phyloP scores from a whole-genome alignment of 2,797 vertebrate species.

The Cryptoblepharus egeriae region DNA sequence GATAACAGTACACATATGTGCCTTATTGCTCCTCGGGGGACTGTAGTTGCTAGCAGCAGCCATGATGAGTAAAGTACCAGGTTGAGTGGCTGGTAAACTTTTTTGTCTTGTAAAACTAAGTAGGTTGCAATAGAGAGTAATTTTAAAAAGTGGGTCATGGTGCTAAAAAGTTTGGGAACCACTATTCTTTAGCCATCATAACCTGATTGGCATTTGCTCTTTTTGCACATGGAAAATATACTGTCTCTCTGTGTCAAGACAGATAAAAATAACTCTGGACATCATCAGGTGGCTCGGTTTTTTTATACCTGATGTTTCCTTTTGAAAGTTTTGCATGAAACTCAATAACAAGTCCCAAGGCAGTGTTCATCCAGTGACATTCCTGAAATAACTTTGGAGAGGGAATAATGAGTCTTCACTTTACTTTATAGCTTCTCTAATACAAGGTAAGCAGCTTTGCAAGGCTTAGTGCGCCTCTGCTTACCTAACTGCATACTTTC shows the following conservation, averaged over 20 bases:
- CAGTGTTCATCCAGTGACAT: conserved; percentile 51
- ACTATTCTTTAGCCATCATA: conserved; percentile 26
- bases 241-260: conserved; percentile 20
- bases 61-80: too few species aligned
- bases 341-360: background rate
- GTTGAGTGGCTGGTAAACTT: too few species aligned
- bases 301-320: background rate
- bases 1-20: too few species aligned
- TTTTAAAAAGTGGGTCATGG: too few species aligned
- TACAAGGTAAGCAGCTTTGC: conserved; percentile 77
- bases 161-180: background rate
- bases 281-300: conserved; percentile 8
- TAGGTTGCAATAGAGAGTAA: too few species aligned
- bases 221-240: conserved; percentile 29
- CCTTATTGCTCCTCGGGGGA: too few species aligned
- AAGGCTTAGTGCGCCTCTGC: conserved; percentile 68
- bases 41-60: too few species aligned
- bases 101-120: too few species aligned
- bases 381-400: conserved; percentile 76
- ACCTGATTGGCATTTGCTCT: background rate
- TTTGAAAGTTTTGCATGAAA: background rate
- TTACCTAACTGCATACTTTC: conserved; percentile 69
- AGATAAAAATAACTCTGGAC: background rate
- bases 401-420: conserved; percentile 66
- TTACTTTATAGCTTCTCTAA: conserved; percentile 73